Base-by-base conservation (phyloP, 2,113 vertebrate genomes). In the Cochlearius cochlearius region DNA sequence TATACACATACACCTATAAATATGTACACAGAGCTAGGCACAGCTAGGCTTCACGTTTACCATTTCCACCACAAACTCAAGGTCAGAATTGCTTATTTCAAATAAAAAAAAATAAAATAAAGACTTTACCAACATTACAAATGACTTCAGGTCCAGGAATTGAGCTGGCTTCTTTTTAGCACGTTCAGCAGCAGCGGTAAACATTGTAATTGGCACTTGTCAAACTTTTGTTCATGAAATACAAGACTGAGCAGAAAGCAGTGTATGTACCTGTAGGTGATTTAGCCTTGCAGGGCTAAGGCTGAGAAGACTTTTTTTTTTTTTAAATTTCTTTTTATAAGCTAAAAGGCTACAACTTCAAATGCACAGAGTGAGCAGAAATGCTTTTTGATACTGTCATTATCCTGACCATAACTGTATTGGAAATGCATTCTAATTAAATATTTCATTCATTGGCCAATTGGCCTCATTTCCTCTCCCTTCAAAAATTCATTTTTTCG, bases 1-100 rank as follows among this genome's bases (percentile, higher is more conserved):
- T 18, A 2, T 15, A 19, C 15, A 9, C 6, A 11, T 15, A 3
- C 13, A 19, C 17, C 11, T 13, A 8, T 20, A 4, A 9, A 7
- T 7, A 5, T 23, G 26, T 2, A 30, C 1, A 20, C 5, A 25
- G 20, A 69, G 27, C 15, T 27, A 39, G 36, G 53, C 34, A 60
- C 7, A 47, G 60, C 23, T 30, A 76, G 27, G n/a, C 43, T 94
- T 93, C 32, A 8, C 2, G 2, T 68, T 85, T 69, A 74, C 17
- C 36, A 47, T 90, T 87, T 49, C n/a, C 38, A 58, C 55, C 18
- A 43, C 23, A 92, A 66, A 73, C 4, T 55, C 20, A 67, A 82
- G 52, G 45, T 92, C 71, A 83, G 38, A 60, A 67, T 26, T 76
- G 4, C 16, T 69, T 81, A 41, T 60, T 79, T 62, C 20, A 66